Percentiles rank a stretch among this genome's conserved stretches.
These are phyloP conservation scores for Mola mola DNA, from an alignment of 2,113 vertebrate genomes.

Conservation along the genomic window DNA sequence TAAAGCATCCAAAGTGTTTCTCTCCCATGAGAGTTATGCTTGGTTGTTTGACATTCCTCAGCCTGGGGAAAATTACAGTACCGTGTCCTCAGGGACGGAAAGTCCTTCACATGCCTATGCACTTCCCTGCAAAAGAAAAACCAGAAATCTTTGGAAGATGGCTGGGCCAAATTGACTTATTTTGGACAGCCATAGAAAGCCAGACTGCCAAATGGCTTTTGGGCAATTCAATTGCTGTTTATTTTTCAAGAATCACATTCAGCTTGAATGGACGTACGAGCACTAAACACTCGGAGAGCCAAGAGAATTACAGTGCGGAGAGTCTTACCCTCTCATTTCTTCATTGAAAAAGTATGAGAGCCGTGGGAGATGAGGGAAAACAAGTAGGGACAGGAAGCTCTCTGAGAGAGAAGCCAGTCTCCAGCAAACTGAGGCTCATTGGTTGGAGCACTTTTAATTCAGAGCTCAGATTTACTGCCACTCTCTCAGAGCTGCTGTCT, in stretches of 20 bases:
- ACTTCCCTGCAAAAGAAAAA: conserved; percentile 2
- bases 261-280: conserved; percentile 23
- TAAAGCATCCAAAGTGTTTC: conserved; percentile 13
- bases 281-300: conserved; percentile 22
- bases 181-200: conserved; percentile 22
- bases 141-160: conserved; percentile 6
- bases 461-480: neutral
- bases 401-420: neutral
- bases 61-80: conserved; percentile 37
- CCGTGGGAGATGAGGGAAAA: neutral
- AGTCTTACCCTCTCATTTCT: neutral
- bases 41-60: conserved; percentile 39
- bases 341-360: conserved; percentile 9
- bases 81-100: conserved; percentile 34
- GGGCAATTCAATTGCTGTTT: conserved; percentile 57
- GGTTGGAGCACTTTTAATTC: neutral
- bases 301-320: conserved; percentile 9
- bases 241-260: conserved; percentile 49
- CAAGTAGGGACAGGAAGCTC: neutral
- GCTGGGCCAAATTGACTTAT: conserved; percentile 29
- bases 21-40: conserved; percentile 8
- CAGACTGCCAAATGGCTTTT: conserved; percentile 36
- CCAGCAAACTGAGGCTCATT: neutral
- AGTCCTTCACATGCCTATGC: conserved; percentile 41
- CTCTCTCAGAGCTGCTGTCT: conserved; percentile 8